Base-by-base conservation (phyloP, 1,140 invertebrate species). In the Rhyacophila brunnea region DNA sequence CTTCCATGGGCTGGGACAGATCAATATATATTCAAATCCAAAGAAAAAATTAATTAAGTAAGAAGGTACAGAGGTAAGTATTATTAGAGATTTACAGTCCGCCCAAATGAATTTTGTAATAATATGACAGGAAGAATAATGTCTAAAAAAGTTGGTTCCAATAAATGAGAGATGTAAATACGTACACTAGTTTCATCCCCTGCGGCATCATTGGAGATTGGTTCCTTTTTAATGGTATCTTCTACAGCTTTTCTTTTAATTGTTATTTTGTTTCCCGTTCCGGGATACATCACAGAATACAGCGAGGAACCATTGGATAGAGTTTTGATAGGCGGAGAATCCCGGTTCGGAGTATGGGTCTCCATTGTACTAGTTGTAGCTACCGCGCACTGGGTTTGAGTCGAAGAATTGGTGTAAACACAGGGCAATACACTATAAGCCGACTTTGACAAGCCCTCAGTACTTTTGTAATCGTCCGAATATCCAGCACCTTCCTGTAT, bases 401-500 rank as follows among this genome's bases (percentile, higher is more conserved):
- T 87, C 15, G 81, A 77, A 11, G 85, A 86, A 67, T 83, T 87
- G 9, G 86, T 85, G 65, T 87, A 88, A 58, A 89, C 82, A 73
- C 85, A 88, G 0, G 87, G 86, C 68, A 89, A 74, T 62, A 88
- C 87, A 62, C 85, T 87, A 61, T 87, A 88, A 0, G 83, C 83
- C 10, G 86, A 87, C 68, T 87, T 87, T 7, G 85, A 85, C 4
- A 88, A 68, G 10, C 85, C 86, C 10, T 83, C 80, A 38, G 80
- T 85, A 67, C 84, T 85, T 66, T 89, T 86, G 64, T 87, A 87
- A 59, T 90, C 83, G 68, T 93, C 91, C 56, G 84, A 80, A 67
- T 92, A 91, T 0, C 83, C 83, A 1, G 88, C 83, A 28, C 88
- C 91, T 74, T 93, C 91, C 67, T 87, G 83, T 55, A 94, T 85